Base-by-base conservation (phyloP, 2,888 invertebrate species). In the Camponotus fellah region DNA sequence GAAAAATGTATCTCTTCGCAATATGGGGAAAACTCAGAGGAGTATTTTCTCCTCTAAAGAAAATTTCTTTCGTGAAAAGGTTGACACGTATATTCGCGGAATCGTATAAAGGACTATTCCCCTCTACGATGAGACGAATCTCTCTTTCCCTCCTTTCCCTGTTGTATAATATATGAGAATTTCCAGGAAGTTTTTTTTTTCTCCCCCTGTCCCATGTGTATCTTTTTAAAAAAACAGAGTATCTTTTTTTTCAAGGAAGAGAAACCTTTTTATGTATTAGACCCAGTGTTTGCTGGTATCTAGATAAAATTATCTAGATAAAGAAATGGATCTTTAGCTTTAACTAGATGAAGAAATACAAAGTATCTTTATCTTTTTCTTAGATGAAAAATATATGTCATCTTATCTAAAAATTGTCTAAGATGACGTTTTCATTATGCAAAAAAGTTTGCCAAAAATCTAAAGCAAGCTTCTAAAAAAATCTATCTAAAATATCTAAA, bases 21-120 rank as follows among this genome's bases (percentile, higher is more conserved):
- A 43, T 17, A 53, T 8, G 8, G 2, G 43, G 43, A 40, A 60
- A 37, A 71, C 2, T 37, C 71, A 17, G 5, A 46, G 34, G 34
- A 60, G 60, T 26, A 46, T 60, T 79, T 79, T 46, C 37, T 40
- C 26, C 40, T 72, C 37, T 26, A 21, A 60, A 26, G 21, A 37
- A 79, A 49, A 71, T 79, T 26, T 17, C 21, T 21, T 26, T 79
- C 43, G 21, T 21, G 32, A 5, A 32, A 58, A 43, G 32, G 10
- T 37, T 68, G 66, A 68, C 26, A 71, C 37, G n/a, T 21, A 10
- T 46, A 43, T 58, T 12, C 34, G 43, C 17, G 26, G 8, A 60
- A 60, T 49, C 34, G 37, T 49, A 53, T n/a, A 49, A 58, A 21
- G 14, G 32, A 34, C 32, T 43, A 32, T 21, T 21, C 5, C 32